These are phyloP conservation scores for Leucophora obtusa DNA, from an alignment of 2,888 invertebrate species.

Conservation along the genomic window DNA sequence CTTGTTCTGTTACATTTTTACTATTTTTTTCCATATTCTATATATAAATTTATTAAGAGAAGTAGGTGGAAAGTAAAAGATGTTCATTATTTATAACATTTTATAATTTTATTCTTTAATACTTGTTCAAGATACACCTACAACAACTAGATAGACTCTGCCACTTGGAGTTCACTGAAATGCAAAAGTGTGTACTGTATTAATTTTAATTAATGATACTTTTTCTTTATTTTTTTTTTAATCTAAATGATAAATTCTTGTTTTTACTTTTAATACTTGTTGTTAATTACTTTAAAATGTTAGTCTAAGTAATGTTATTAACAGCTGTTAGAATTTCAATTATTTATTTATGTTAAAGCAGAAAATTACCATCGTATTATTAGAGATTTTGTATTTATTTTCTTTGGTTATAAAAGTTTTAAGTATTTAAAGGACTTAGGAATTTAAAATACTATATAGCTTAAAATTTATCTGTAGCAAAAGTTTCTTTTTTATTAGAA, in stretches of 20 bases:
- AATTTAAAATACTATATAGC: no score
- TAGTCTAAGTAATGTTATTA: not conserved
- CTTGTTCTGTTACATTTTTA: not conserved
- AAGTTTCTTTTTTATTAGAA: no score
- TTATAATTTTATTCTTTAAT: slow-evolving; percentile 23
- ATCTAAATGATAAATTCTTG: slow-evolving; percentile 39
- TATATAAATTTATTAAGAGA: not conserved
- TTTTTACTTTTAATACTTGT: slow-evolving; percentile 11
- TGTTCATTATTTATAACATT: slow-evolving; percentile 34
- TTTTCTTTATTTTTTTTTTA: slow-evolving; percentile 23
- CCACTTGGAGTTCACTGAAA: not conserved
- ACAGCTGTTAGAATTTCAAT: not conserved
- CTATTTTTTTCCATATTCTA: not conserved
- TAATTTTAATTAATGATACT: slow-evolving; percentile 46
- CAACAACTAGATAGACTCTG: not conserved
- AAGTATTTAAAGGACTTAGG: no score
- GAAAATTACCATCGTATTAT: not conserved
- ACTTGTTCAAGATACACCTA: slow-evolving; percentile 13
- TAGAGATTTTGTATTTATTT: no score
- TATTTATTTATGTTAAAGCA: not conserved
- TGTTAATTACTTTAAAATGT: not conserved
- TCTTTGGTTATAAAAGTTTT: no score
- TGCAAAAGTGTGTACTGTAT: slow-evolving; percentile 26
- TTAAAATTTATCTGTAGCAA: no score
- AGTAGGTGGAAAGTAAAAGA: slow-evolving; percentile 22